Percentiles rank a stretch among this genome's conserved stretches.
Evolutionary conservation across 2,113 vertebrate genomes (phyloP).

Genomic region (Eidolon helvum): DNA sequence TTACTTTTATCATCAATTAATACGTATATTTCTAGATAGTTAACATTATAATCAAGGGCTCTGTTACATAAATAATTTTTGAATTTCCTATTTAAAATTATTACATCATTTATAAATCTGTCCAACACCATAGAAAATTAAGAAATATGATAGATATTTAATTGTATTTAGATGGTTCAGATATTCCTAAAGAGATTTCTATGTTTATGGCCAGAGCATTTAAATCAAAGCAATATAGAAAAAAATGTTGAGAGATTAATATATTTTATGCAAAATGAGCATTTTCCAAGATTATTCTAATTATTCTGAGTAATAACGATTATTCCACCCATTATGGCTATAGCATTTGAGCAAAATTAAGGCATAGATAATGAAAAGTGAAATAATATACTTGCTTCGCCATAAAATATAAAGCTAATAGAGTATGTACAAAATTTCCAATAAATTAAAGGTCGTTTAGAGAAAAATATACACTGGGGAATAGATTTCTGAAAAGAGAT

Average conservation of each 20-base stretch:
- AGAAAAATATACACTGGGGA: background rate
- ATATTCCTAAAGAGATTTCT: background rate
- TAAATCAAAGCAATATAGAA: background rate
- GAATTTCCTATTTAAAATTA: conserved; percentile 25
- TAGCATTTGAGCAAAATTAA: background rate
- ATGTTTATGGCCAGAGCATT: conserved; percentile 7
- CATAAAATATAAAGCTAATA: background rate
- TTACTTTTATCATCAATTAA: background rate
- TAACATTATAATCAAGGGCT: background rate
- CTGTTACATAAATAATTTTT: conserved; percentile 4
- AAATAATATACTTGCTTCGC: background rate
- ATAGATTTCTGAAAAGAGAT: background rate
- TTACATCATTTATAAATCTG: conserved; percentile 1
- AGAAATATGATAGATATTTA: conserved; percentile 1
- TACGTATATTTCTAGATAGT: background rate
- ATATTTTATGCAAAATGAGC: background rate
- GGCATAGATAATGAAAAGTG: background rate
- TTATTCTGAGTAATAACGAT: background rate
- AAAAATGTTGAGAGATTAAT: background rate
- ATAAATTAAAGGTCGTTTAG: background rate
- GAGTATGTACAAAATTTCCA: background rate
- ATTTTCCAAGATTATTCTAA: background rate
- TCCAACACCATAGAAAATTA: background rate
- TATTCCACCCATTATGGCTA: background rate
- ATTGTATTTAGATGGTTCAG: background rate